Conservation (phyloP, 2,113 vertebrate species). For the Toxotes jaculatrix region DNA sequence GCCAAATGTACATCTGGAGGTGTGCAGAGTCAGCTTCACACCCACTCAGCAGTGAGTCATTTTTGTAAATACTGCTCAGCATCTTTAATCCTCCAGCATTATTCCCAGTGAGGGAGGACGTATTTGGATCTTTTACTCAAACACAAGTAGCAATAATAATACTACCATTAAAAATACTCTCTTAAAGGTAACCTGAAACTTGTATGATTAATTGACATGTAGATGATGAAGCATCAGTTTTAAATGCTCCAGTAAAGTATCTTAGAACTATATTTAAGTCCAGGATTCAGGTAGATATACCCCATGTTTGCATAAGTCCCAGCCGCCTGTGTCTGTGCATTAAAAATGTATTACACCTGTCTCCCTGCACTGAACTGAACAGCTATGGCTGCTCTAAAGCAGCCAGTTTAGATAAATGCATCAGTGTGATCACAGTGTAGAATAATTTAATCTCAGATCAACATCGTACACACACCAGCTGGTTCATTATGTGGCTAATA, state of each 20-base stretch:
- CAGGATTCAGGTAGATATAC: not conserved
- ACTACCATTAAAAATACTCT: not conserved
- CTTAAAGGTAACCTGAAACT: no score
- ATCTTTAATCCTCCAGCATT: slow-evolving; percentile 13
- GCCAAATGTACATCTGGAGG: slow-evolving; percentile 30
- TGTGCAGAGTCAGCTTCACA: slow-evolving; percentile 9
- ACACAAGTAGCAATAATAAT: no score
- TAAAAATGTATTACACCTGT: not conserved
- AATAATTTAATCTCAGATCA: no score
- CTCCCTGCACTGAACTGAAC: not conserved
- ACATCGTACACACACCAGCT: not conserved
- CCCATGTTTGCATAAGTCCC: no score
- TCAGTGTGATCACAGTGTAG: no score
- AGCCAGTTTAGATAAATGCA: no score
- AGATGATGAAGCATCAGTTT: no score
- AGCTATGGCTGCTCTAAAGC: not conserved
- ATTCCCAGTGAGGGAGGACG: not conserved
- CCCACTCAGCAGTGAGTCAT: slow-evolving; percentile 51
- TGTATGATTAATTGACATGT: no score
- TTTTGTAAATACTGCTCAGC: slow-evolving; percentile 26
- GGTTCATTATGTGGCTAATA: not conserved
- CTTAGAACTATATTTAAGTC: no score
- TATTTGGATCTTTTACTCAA: not conserved
- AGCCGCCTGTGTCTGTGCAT: not conserved
- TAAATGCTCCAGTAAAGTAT: no score